Base-by-base conservation (phyloP, 2,113 vertebrate species). In the Myrmecobius fasciatus region DNA sequence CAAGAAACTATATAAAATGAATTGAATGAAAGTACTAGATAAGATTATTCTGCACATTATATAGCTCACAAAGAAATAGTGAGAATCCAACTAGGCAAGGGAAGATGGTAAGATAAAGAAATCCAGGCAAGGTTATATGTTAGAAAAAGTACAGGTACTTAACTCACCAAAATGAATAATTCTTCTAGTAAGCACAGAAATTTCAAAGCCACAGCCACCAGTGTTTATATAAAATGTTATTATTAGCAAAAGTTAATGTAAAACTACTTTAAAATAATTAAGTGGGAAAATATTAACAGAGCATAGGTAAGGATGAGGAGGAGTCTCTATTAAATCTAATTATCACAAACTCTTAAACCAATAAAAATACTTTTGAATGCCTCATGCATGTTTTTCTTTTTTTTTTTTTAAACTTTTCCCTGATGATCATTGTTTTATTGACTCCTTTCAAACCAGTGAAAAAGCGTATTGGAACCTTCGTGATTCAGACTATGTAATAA, bases 41-140 rank as follows among this genome's bases (percentile, higher is more conserved):
- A 60, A 1, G 0, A 22, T 25, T 52, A 53, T 93, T 92, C 92
- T 92, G 47, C 25, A 7, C 89, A n/a, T 91, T 26, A n/a, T 49
- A 17, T 26, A 88, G 96, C 47, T 89, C 96, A 54, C 0, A 26
- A 0, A 88, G 49, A 52, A 1, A 25, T 75, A 75, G 89, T 2
- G 91, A 93, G 51, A 96, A 94, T 26, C 91, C 94, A 53, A 92
- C 90, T 91, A 24, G 53, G 91, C 43, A 31, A 93, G 92, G 0
- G 53, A 46, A 83, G 8, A 28, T 1, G 51, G 90, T 1, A 36
- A n/a, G 8, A 47, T 88, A 20, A 90, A 49, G 25, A 49, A 91
- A 60, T 28, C n/a, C 67, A 83, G 0, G 1, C 14, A 25, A 48
- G 20, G 92, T 14, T 91, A 94, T 89, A 95, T 60, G 3, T 10